These are phyloP conservation scores for Dasypogon diadema DNA, from an alignment of 2,888 invertebrate genomes.

Conservation along the genomic window DNA sequence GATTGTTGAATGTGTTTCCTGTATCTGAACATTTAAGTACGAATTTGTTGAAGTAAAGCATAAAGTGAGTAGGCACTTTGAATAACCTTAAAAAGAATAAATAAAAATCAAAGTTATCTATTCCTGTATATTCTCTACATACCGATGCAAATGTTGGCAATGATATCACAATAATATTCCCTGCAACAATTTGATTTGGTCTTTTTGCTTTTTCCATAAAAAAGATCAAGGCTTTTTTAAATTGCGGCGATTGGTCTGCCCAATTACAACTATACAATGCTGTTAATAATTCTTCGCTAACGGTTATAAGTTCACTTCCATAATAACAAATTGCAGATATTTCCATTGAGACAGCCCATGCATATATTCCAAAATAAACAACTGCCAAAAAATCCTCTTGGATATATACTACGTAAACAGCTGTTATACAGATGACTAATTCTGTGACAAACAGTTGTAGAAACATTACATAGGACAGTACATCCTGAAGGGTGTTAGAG, in stretches of 20 bases:
- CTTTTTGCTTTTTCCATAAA: constrained; percentile 23
- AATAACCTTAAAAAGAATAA: constrained; percentile 14
- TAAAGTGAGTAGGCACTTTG: constrained; percentile 20
- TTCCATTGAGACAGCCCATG: background rate
- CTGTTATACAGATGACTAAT: background rate
- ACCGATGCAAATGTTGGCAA: constrained; percentile 40
- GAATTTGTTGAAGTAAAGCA: constrained; percentile 14
- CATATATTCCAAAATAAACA: background rate
- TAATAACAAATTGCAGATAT: constrained; percentile 36
- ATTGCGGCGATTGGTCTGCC: constrained; percentile 25
- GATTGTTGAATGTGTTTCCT: too few species aligned
- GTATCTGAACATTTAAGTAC: too few species aligned
- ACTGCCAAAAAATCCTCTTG: background rate
- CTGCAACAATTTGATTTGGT: constrained; percentile 10
- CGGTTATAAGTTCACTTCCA: constrained; percentile 29
- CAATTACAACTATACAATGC: constrained; percentile 43
- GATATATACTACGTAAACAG: background rate
- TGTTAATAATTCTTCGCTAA: constrained; percentile 27
- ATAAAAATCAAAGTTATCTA: background rate
- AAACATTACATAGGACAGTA: background rate
- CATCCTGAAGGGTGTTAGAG: background rate
- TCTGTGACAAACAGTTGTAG: background rate
- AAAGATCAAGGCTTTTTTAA: constrained; percentile 35
- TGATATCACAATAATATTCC: constrained; percentile 17
- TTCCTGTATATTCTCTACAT: background rate